Conservation (phyloP, 2,797 vertebrate species). For the Coilia nasus region DNA sequence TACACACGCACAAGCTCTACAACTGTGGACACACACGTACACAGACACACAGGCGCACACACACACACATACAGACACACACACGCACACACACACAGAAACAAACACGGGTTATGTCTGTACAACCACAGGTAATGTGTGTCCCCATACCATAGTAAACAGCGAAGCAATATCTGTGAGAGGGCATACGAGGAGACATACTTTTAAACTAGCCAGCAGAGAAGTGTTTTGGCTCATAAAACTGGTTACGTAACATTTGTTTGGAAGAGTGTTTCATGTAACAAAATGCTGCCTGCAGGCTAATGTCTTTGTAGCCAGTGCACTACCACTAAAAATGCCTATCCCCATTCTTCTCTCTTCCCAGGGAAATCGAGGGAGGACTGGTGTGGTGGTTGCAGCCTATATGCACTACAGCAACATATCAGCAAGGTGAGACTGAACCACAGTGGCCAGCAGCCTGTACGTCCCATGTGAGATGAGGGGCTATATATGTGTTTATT, state of each 20-base stretch:
- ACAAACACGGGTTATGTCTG: not conserved
- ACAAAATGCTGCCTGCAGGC: not conserved
- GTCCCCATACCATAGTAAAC: not conserved
- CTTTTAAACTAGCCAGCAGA: conserved; percentile 2
- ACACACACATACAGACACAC: not conserved
- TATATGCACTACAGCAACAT: conserved; percentile 99
- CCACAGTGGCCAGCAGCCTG: too few relatives aligned
- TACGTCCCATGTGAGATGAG: not conserved
- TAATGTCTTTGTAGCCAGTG: not conserved
- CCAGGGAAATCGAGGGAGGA: conserved; percentile 92
- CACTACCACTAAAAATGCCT: not conserved
- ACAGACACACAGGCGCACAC: not conserved
- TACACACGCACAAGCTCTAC: conserved; percentile 6
- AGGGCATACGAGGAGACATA: conserved; percentile 7
- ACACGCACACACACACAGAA: not conserved
- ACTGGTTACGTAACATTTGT: not conserved
- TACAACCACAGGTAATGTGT: not conserved
- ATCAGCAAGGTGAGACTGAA: conserved; percentile 85
- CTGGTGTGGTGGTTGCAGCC: conserved; percentile 94
- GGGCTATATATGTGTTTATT: conserved; percentile 31
- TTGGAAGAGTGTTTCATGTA: not conserved
- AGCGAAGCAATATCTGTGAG: not conserved
- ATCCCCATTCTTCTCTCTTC: not conserved
- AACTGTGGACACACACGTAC: not conserved
- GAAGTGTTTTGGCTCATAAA: not conserved